Percentiles rank a stretch among this genome's conserved stretches.
Conservation (phyloP, 2,888 invertebrate species). For the Drosophila mayaguana region DNA sequence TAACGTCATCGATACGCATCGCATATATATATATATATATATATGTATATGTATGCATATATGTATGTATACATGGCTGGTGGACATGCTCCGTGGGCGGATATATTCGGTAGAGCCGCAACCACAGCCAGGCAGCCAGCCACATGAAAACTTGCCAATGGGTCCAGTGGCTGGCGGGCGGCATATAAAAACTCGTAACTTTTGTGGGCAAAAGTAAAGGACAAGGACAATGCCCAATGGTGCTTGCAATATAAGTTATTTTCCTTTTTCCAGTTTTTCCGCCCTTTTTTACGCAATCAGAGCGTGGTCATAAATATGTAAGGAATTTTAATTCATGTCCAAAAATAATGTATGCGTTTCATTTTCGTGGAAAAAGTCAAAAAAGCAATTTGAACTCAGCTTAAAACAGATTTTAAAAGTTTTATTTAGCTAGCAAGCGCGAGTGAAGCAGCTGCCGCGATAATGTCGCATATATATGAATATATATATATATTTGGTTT, state of each 20-base stretch:
- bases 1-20: slow-evolving; percentile 60
- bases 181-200: slow-evolving; percentile 58
- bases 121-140: slow-evolving; percentile 9
- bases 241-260: slow-evolving; percentile 35
- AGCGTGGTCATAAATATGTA: slow-evolving; percentile 41
- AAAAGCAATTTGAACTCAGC: slow-evolving; percentile 8
- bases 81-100: slow-evolving; percentile 16
- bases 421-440: neutral
- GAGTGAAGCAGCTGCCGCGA: neutral
- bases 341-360: slow-evolving; percentile 3
- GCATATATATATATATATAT: neutral
- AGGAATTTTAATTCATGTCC: slow-evolving; percentile 36
- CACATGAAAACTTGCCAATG: slow-evolving; percentile 59
- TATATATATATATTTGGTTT: neutral
- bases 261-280: neutral
- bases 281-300: slow-evolving; percentile 18
- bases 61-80: neutral
- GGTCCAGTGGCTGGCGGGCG: slow-evolving; percentile 35
- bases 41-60: neutral
- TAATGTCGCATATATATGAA: slow-evolving; percentile 1
- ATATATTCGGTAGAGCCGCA: slow-evolving; percentile 22
- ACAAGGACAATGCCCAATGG: slow-evolving; percentile 34
- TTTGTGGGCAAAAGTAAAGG: slow-evolving; percentile 38
- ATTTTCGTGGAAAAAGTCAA: neutral
- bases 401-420: slow-evolving; percentile 12